Evolutionary conservation across 1,140 invertebrate genomes (phyloP).

Genomic region (Octopus bimaculoides): DNA sequence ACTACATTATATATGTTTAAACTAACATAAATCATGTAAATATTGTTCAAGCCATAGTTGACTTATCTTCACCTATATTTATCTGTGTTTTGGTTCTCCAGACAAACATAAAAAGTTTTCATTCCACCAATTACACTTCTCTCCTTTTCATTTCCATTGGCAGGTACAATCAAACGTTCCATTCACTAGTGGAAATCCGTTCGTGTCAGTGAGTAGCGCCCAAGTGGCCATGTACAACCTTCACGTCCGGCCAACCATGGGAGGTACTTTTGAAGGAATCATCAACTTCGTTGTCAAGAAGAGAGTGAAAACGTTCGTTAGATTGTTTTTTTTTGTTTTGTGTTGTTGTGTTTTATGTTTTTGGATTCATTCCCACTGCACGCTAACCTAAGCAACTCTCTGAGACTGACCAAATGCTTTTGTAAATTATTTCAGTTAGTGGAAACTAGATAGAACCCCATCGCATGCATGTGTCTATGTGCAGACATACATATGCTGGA

Average conservation of each 20-base stretch:
- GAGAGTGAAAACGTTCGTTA: constrained; percentile 21
- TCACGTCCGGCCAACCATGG: constrained; percentile 36
- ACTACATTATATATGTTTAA: no score
- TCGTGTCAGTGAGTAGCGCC: constrained; percentile 45
- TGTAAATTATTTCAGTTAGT: no score
- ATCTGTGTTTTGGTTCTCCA: neutral
- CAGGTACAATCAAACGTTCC: constrained; percentile 53
- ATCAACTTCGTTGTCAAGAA: constrained; percentile 51
- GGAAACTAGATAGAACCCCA: no score
- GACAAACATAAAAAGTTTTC: neutral
- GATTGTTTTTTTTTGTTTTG: no score
- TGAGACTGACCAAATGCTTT: no score
- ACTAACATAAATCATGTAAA: no score
- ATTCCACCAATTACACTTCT: neutral
- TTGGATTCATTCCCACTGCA: no score
- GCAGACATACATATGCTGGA: no score
- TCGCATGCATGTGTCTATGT: no score
- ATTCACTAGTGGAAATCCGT: constrained; percentile 46
- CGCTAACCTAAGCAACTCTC: no score
- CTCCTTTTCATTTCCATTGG: constrained; percentile 3
- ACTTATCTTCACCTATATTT: neutral
- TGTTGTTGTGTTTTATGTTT: no score
- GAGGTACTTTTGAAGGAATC: constrained; percentile 52
- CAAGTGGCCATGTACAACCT: constrained; percentile 47
- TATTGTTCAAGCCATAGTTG: neutral